phyloP scores from a whole-genome alignment of 2,888 invertebrate genomes.

The Ashinkailepas kermadecensis region DNA sequence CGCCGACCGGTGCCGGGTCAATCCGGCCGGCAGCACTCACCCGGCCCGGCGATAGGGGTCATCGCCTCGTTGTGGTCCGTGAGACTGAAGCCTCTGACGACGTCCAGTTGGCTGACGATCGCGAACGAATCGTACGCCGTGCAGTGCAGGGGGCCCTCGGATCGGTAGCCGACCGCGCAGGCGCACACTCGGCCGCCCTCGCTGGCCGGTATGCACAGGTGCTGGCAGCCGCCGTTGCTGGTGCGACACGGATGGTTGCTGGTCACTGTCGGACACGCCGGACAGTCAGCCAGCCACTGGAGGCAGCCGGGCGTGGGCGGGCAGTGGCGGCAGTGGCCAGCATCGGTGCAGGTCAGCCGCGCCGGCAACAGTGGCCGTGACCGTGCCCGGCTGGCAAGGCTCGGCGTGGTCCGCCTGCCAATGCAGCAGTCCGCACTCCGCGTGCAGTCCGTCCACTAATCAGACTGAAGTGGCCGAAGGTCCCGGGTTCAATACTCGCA shows the following conservation, averaged over 20 bases:
- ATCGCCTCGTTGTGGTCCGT: constrained; percentile 83
- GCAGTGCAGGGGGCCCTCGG: constrained; percentile 66
- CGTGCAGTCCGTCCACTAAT: too few species aligned
- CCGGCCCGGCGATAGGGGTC: constrained; percentile 77
- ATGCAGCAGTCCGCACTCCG: too few species aligned
- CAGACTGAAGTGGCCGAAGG: too few species aligned
- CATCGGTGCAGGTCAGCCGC: too few species aligned
- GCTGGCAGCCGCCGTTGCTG: constrained; percentile 87
- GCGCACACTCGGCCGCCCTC: constrained; percentile 68
- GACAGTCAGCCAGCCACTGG: neutral
- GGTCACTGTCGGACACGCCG: neutral
- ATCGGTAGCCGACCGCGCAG: constrained; percentile 82
- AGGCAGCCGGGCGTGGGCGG: neutral
- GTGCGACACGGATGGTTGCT: constrained; percentile 71
- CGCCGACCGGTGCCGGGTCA: too few species aligned
- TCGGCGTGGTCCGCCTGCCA: too few species aligned
- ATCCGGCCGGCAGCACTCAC: constrained; percentile 36
- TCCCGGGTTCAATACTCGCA: too few species aligned
- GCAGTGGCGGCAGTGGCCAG: neutral
- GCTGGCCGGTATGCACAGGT: constrained; percentile 84
- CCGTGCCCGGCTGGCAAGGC: too few species aligned
- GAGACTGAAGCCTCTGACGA: constrained; percentile 79
- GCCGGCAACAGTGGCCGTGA: too few species aligned
- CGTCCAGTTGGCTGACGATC: constrained; percentile 81
- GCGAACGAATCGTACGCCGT: constrained; percentile 80